These are phyloP conservation scores for Pocillopora meandrina DNA, from an alignment of 92 coral and sea anemone genomes.

Conservation along the genomic window DNA sequence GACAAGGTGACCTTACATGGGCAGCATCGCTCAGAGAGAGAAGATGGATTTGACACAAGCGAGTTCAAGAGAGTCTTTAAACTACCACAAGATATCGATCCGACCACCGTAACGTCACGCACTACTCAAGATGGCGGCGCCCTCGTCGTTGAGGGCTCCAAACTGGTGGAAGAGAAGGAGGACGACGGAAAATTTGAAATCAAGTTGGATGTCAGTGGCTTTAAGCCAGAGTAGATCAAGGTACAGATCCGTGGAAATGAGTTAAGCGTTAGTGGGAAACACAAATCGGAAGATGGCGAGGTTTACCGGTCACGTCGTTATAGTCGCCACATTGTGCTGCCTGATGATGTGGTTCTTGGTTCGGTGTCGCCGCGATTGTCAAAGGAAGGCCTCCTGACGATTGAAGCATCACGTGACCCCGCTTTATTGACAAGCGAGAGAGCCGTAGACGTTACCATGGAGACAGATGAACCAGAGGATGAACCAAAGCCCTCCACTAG, in stretches of 20 bases:
- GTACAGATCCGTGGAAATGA: neutral
- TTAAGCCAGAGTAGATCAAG: too few species aligned
- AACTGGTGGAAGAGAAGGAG: too few species aligned
- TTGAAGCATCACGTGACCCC: constrained; percentile 45
- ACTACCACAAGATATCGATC: constrained; percentile 56
- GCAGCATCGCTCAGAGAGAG: constrained; percentile 54
- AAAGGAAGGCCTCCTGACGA: constrained; percentile 51
- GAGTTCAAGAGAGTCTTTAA: constrained; percentile 52
- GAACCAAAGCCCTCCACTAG: neutral
- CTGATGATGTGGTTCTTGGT: constrained; percentile 46
- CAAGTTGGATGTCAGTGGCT: too few species aligned
- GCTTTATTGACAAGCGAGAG: constrained; percentile 10
- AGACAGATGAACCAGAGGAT: constrained; percentile 9
- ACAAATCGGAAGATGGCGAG: constrained; percentile 19
- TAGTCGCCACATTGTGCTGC: constrained; percentile 43
- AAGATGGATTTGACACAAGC: constrained; percentile 53
- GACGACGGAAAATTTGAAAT: too few species aligned
- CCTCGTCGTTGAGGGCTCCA: neutral
- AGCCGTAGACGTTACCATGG: constrained; percentile 23
- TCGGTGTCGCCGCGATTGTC: constrained; percentile 48
- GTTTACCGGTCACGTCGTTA: constrained; percentile 39
- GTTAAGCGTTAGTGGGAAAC: constrained; percentile 52
- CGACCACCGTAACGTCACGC: constrained; percentile 51
- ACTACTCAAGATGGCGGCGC: constrained; percentile 45
- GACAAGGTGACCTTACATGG: constrained; percentile 51